Evolutionary conservation across 2,113 vertebrate genomes (phyloP), one percentile per base, ranked within the genome.

Genomic region (Oreochromis spilurus): DNA sequence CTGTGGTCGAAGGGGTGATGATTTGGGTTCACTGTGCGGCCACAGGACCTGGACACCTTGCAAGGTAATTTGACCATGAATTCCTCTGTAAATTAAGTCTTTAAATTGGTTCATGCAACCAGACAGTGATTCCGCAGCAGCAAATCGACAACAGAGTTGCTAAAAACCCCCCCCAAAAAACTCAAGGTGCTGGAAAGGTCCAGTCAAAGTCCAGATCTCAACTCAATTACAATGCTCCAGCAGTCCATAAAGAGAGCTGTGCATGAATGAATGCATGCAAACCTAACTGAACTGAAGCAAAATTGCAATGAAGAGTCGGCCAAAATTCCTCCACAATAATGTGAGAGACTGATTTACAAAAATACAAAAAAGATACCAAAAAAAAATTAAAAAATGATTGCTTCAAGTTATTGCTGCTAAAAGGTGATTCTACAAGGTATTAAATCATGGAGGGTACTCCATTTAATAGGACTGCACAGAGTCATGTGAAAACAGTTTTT

Each of bases 371-470:
- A 17, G 29, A 34, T 19, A 60, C 57, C 5, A 11, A 60, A 60
- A 17, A 17, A 55, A 54, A 4, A 50, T 24, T 24, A 0, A 2
- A 52, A 55, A 55, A 55, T 0, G 19, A 67, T 14, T 40, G 11
- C 1, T 67, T 40, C 36, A 67, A 70, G 62, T 70, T 70, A 43
- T 43, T 70, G 62, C 36, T 70, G 62, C 62, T 70, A 70, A 70
- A 70, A 70, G 36, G 36, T 70, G 62, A 40, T 21, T 67, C 34
- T 67, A 40, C 19, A 67, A 67, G 62, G 19, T 21, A 67, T 67
- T 40, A 40, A 67, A 67, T 67, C 19, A 40, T 21, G 3, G 11
- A 40, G 3, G 34, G 19, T 67, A 67, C 62, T 67, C 34, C 19
- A 21, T 67, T 67, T 67, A 38, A 40, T 21, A 67, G 0, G 34